Conservation (phyloP, 2,797 vertebrate genomes). For the Sebastolobus alascanus region DNA sequence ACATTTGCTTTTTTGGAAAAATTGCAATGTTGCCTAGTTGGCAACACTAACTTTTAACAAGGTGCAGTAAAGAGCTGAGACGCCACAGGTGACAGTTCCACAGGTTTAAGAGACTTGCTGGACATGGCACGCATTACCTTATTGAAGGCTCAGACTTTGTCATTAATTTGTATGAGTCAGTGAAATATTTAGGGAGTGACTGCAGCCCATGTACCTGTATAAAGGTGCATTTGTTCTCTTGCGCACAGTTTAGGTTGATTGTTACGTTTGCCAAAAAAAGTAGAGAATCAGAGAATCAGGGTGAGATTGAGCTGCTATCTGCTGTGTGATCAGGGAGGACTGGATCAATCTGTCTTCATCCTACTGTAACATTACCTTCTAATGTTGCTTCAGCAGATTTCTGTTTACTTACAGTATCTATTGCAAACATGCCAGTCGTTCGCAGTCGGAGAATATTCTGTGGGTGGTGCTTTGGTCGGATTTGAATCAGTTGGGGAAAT, state of each 20-base stretch:
- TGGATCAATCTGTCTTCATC: constrained; percentile 33
- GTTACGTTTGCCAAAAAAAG: constrained; percentile 16
- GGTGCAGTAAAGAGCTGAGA: constrained; percentile 48
- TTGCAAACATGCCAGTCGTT: neutral
- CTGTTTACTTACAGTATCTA: constrained; percentile 2
- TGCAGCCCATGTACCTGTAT: constrained; percentile 24
- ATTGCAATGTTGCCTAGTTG: constrained; percentile 26
- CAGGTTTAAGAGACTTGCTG: constrained; percentile 50
- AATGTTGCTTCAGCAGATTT: constrained; percentile 24
- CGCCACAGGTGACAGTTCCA: constrained; percentile 36
- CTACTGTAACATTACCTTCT: neutral
- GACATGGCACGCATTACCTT: constrained; percentile 8
- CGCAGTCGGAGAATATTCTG: constrained; percentile 3
- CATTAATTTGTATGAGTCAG: constrained; percentile 33
- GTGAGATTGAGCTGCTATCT: constrained; percentile 29
- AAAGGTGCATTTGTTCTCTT: constrained; percentile 34
- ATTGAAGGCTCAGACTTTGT: constrained; percentile 12
- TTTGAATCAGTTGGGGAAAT: neutral
- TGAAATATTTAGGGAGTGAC: constrained; percentile 38
- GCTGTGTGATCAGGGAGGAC: constrained; percentile 31
- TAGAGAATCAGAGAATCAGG: constrained; percentile 6
- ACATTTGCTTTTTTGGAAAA: constrained; percentile 3
- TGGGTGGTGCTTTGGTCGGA: neutral
- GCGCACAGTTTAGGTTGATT: constrained; percentile 12
- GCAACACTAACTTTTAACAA: constrained; percentile 64